Conservation (phyloP, 2,888 invertebrate species). For the Rhaphigaster nebulosa region DNA sequence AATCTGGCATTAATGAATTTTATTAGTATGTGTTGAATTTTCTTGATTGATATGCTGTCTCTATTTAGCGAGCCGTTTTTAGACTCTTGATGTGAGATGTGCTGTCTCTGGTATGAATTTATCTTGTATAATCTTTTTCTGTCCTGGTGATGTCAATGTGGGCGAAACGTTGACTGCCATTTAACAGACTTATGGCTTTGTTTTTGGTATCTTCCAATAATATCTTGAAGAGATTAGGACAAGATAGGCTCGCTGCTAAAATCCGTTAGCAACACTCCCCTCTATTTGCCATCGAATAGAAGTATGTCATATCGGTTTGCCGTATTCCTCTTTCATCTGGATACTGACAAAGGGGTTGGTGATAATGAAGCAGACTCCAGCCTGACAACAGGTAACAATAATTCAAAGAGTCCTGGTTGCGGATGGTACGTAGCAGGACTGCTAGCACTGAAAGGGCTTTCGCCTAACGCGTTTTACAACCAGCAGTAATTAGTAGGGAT, state of each 20-base stretch:
- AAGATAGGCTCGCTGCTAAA: background rate
- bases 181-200: no score
- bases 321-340: constrained; percentile 12
- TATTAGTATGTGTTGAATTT: no score
- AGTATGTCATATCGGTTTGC: background rate
- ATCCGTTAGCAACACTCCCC: background rate
- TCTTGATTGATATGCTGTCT: no score
- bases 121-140: no score
- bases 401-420: constrained; percentile 38
- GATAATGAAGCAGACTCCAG: constrained; percentile 25
- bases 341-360: background rate
- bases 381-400: background rate
- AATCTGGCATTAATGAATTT: no score
- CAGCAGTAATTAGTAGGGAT: constrained; percentile 42
- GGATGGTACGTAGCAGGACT: background rate
- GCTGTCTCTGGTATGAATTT: no score
- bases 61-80: no score
- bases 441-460: constrained; percentile 10
- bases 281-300: background rate
- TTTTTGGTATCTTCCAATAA: no score
- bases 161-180: no score
- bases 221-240: no score
- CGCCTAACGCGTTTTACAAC: constrained; percentile 55
- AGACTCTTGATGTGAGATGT: no score
- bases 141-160: no score